Percentiles rank a stretch among this genome's conserved stretches.
Evolutionary conservation across 2,888 invertebrate species (phyloP).

Genomic region (Pandemis heparana): DNA sequence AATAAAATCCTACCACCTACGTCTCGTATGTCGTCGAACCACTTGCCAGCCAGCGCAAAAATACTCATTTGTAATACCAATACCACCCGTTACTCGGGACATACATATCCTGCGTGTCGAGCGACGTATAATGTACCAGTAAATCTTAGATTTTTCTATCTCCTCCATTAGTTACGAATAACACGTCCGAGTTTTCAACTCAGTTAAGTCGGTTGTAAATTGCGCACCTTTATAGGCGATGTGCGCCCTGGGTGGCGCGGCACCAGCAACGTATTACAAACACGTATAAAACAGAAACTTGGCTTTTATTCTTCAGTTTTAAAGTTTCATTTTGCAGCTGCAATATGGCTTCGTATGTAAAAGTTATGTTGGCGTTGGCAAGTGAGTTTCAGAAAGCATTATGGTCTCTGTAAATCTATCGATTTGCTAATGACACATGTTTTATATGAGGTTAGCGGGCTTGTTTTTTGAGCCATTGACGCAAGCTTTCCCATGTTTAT

Average conservation of each 20-base stretch:
- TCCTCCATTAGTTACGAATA: constrained; percentile 66
- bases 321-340: constrained; percentile 32
- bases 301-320: constrained; percentile 18
- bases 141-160: constrained; percentile 53
- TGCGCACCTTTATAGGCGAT: constrained; percentile 77
- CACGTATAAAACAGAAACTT: constrained; percentile 31
- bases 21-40: neutral
- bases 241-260: constrained; percentile 75
- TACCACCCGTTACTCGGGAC: constrained; percentile 6
- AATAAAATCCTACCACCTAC: neutral
- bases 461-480: constrained; percentile 37
- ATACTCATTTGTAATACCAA: neutral
- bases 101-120: neutral
- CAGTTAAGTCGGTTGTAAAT: constrained; percentile 78
- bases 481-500: constrained; percentile 32
- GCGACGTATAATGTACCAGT: constrained; percentile 23
- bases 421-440: constrained; percentile 71
- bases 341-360: constrained; percentile 15
- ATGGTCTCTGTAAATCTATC: constrained; percentile 78
- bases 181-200: constrained; percentile 77
- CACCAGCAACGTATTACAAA: constrained; percentile 36
- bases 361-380: constrained; percentile 48
- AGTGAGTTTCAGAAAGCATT: constrained; percentile 76
- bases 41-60: neutral
- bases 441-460: constrained; percentile 59